A percentile compares a stretch with the other conserved stretches of the same genome.
Evolutionary conservation across 1,140 invertebrate species (phyloP).

Genomic region (Drepana arcuata): DNA sequence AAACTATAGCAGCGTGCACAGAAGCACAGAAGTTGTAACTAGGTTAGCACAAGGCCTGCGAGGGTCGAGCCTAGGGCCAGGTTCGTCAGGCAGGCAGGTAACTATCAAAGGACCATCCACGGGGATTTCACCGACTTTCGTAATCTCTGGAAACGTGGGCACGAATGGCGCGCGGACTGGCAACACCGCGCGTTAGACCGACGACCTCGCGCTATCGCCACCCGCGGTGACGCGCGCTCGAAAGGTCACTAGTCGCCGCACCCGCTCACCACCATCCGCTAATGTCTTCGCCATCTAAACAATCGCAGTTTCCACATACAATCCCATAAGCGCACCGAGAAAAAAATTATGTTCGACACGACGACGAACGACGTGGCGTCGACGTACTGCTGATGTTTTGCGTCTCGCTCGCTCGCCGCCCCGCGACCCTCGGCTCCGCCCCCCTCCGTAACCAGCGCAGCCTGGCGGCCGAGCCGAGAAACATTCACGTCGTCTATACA

Average conservation of each 20-base stretch:
- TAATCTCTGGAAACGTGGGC: constrained; percentile 50
- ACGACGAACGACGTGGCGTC: constrained; percentile 38
- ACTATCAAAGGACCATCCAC: constrained; percentile 33
- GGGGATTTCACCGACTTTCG: constrained; percentile 51
- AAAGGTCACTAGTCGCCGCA: constrained; percentile 51
- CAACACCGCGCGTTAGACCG: constrained; percentile 56
- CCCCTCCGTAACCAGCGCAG: constrained; percentile 43
- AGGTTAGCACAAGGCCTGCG: no score
- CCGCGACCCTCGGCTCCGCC: constrained; percentile 44
- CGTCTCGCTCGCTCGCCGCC: constrained; percentile 34
- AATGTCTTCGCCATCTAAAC: constrained; percentile 45
- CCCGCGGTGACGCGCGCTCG: constrained; percentile 42
- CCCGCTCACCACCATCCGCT: constrained; percentile 27
- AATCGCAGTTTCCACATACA: constrained; percentile 40
- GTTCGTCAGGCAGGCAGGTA: constrained; percentile 27
- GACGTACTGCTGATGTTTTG: constrained; percentile 19
- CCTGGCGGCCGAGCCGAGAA: constrained; percentile 51
- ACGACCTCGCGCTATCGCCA: constrained; percentile 61
- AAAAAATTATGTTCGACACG: constrained; percentile 48
- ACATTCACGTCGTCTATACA: constrained; percentile 58
- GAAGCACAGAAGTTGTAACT: no score
- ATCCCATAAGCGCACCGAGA: constrained; percentile 47
- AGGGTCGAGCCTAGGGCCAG: constrained; percentile 28
- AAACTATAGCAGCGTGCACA: no score
- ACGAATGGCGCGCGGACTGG: constrained; percentile 43